phyloP scores from a whole-genome alignment of 2,113 vertebrate genomes.

The Oreochromis niloticus region DNA sequence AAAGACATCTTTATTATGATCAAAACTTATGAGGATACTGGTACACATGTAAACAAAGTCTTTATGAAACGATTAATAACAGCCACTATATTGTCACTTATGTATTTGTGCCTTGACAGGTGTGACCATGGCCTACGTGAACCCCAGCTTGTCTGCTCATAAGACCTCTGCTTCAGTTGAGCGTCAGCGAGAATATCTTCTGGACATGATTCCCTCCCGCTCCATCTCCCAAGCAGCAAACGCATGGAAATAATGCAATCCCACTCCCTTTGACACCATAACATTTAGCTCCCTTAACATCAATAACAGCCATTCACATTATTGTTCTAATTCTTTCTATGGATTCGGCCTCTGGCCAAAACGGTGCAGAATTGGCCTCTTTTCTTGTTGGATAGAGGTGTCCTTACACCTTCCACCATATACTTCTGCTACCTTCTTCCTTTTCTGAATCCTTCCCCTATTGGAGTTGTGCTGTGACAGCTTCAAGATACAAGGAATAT shows the following conservation, averaged over 20 bases:
- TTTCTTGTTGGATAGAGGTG: neutral
- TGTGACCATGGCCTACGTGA: conserved; percentile 89
- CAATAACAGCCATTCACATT: conserved; percentile 65
- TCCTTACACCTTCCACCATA: conserved; percentile 1
- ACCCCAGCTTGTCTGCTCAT: conserved; percentile 86
- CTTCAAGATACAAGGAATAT: conserved; percentile 22
- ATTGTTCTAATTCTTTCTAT: conserved; percentile 55
- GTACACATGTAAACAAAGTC: neutral
- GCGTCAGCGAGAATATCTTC: conserved; percentile 95
- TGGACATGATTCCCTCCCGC: conserved; percentile 97
- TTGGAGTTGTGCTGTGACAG: conserved; percentile 5
- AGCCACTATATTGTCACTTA: neutral
- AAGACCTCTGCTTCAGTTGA: conserved; percentile 86
- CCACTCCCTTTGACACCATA: neutral
- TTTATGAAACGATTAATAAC: neutral
- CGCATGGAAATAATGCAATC: conserved; percentile 88
- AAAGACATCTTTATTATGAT: neutral
- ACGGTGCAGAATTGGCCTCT: conserved; percentile 15
- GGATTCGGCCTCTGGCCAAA: conserved; percentile 35
- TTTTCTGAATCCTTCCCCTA: conserved; percentile 5
- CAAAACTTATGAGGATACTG: neutral
- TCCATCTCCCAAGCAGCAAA: conserved; percentile 93
- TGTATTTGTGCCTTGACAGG: conserved; percentile 66
- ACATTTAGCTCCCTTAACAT: conserved; percentile 43
- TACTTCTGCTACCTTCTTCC: conserved; percentile 24